Conservation (phyloP, 2,888 invertebrate species). For the Dynastes tityus region DNA sequence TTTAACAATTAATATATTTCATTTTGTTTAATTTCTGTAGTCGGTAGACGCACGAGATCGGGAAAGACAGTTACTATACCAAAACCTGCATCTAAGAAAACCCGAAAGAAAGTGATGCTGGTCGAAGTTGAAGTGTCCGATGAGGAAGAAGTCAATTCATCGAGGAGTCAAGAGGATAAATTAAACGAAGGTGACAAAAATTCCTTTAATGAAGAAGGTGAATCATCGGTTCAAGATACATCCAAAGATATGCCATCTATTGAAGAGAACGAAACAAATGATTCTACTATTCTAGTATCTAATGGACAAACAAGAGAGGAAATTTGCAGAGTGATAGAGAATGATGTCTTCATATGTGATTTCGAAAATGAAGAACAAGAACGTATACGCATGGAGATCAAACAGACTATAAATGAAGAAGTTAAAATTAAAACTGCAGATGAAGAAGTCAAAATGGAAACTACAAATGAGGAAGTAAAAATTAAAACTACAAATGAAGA, state of each 20-base stretch:
- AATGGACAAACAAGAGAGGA: slow-evolving; percentile 19
- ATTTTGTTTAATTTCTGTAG: slow-evolving; percentile 7
- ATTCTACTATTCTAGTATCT: background rate
- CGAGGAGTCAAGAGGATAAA: slow-evolving; percentile 52
- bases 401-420: background rate
- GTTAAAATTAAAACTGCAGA: background rate
- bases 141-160: slow-evolving; percentile 63
- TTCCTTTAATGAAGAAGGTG: slow-evolving; percentile 23
- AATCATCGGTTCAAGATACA: slow-evolving; percentile 20
- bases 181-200: slow-evolving; percentile 1
- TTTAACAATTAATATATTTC: slow-evolving; percentile 6
- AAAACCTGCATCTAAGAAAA: slow-evolving; percentile 64
- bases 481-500: too few relatives aligned
- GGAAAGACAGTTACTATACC: slow-evolving; percentile 67
- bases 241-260: background rate
- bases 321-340: slow-evolving; percentile 25
- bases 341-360: slow-evolving; percentile 31
- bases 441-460: too few relatives aligned
- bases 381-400: slow-evolving; percentile 2
- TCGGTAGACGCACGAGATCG: slow-evolving; percentile 73
- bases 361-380: slow-evolving; percentile 6
- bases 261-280: background rate
- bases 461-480: too few relatives aligned
- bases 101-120: slow-evolving; percentile 68
- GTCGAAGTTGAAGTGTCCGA: slow-evolving; percentile 72